Evolutionary conservation across 2,113 vertebrate species (phyloP).

Genomic region (Lepisosteus osseus): DNA sequence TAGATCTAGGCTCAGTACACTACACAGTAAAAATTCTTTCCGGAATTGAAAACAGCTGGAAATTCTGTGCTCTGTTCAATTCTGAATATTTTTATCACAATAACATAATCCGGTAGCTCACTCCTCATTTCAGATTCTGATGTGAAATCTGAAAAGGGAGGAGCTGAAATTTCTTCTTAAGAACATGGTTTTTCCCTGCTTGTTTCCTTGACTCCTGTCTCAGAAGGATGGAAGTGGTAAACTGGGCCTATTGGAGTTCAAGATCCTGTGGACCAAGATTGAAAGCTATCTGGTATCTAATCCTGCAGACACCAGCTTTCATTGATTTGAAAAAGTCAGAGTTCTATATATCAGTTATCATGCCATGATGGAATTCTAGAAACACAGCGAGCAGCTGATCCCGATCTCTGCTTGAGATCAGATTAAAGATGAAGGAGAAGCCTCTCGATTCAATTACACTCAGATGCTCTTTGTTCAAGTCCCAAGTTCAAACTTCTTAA

Average conservation of each 20-base stretch:
- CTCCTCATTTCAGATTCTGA: neutral
- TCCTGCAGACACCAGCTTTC: neutral
- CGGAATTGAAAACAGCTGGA: too few relatives aligned
- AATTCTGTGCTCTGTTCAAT: neutral
- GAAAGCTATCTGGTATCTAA: conserved; percentile 71
- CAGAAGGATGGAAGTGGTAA: conserved; percentile 81
- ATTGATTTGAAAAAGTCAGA: neutral
- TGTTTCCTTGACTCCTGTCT: conserved; percentile 34
- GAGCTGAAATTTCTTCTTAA: neutral
- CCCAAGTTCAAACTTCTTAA: neutral
- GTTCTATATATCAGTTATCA: too few relatives aligned
- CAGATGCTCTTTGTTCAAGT: too few relatives aligned
- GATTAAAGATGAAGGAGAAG: too few relatives aligned
- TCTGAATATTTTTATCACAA: neutral
- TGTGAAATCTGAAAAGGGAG: too few relatives aligned
- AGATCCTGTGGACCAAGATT: conserved; percentile 82
- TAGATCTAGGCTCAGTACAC: too few relatives aligned
- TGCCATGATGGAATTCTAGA: too few relatives aligned
- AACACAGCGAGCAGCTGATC: too few relatives aligned
- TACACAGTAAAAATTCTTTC: too few relatives aligned
- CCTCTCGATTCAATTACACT: too few relatives aligned
- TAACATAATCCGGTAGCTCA: neutral
- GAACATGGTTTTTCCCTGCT: conserved; percentile 6
- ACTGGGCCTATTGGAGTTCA: conserved; percentile 80
- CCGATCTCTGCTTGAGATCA: too few relatives aligned